phyloP scores from a whole-genome alignment of 2,888 invertebrate species.

The Xylophagus ater region DNA sequence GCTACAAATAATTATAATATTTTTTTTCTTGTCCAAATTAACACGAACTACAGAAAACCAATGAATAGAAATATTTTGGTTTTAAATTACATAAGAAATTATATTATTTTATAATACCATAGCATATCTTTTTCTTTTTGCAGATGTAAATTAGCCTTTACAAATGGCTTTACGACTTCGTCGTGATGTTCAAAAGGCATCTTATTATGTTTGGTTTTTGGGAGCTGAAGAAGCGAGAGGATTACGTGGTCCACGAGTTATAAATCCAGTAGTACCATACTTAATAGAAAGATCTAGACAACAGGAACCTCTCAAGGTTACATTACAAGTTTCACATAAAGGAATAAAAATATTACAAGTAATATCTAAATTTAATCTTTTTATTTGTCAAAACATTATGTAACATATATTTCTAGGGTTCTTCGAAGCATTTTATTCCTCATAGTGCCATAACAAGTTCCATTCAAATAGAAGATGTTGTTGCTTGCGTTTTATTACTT shows the following conservation, averaged over 20 bases:
- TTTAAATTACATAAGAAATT: too few relatives aligned
- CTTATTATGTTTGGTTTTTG: constrained; percentile 87
- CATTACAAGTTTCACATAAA: constrained; percentile 81
- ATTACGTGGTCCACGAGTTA: constrained; percentile 71
- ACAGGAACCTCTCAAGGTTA: constrained; percentile 82
- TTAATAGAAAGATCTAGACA: constrained; percentile 74
- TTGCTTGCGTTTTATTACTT: constrained; percentile 82
- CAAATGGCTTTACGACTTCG: constrained; percentile 66
- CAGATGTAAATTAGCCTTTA: constrained; percentile 17
- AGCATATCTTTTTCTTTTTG: too few relatives aligned
- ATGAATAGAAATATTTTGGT: too few relatives aligned
- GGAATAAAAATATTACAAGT: constrained; percentile 90
- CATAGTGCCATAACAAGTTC: constrained; percentile 88
- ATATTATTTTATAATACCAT: too few relatives aligned
- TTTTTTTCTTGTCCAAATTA: too few relatives aligned
- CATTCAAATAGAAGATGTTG: constrained; percentile 82
- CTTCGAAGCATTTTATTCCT: constrained; percentile 89
- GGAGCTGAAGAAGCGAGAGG: constrained; percentile 93
- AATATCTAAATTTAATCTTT: constrained; percentile 2
- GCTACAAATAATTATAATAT: too few relatives aligned
- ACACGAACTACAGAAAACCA: too few relatives aligned
- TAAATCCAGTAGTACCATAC: constrained; percentile 73
- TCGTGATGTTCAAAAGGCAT: constrained; percentile 82
- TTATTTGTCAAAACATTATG: neutral
- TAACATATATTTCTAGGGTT: constrained; percentile 28